Conservation (phyloP, 2,113 vertebrate species). For the Hippocampus barbouri region DNA sequence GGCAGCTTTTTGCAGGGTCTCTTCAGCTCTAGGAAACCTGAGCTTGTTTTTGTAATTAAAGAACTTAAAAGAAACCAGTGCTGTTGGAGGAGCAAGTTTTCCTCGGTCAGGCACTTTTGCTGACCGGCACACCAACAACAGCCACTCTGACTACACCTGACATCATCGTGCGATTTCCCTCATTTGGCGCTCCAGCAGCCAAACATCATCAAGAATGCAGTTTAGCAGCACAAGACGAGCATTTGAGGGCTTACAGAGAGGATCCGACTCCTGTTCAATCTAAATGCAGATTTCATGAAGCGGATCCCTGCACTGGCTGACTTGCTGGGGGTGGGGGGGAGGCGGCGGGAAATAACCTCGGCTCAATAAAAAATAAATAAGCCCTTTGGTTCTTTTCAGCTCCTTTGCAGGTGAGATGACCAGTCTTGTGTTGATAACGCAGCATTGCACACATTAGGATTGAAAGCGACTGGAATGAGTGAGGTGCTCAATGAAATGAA, state of each 20-base stretch:
- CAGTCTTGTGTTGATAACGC: not conserved
- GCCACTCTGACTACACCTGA: not conserved
- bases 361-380: constrained; percentile 45
- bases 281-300: constrained; percentile 70
- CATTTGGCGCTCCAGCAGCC: not conserved
- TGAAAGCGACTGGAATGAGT: constrained; percentile 33
- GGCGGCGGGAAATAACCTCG: constrained; percentile 50
- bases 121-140: not conserved
- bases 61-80: not conserved
- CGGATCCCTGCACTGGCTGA: constrained; percentile 7
- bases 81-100: not conserved
- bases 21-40: too few relatives aligned
- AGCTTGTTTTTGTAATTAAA: not conserved
- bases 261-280: constrained; percentile 44
- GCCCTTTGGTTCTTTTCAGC: constrained; percentile 38
- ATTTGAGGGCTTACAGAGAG: constrained; percentile 9
- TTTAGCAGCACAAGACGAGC: not conserved
- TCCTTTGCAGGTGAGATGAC: constrained; percentile 41
- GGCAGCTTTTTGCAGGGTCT: too few relatives aligned
- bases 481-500: constrained; percentile 31
- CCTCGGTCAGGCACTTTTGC: not conserved
- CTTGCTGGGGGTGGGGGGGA: not conserved
- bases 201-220: constrained; percentile 1
- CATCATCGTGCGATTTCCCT: not conserved
- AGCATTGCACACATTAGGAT: not conserved